A percentile compares a stretch with the other conserved stretches of the same genome.
Evolutionary conservation across 2,113 vertebrate species (phyloP).

Genomic region (Paramormyrops kingsleyae): DNA sequence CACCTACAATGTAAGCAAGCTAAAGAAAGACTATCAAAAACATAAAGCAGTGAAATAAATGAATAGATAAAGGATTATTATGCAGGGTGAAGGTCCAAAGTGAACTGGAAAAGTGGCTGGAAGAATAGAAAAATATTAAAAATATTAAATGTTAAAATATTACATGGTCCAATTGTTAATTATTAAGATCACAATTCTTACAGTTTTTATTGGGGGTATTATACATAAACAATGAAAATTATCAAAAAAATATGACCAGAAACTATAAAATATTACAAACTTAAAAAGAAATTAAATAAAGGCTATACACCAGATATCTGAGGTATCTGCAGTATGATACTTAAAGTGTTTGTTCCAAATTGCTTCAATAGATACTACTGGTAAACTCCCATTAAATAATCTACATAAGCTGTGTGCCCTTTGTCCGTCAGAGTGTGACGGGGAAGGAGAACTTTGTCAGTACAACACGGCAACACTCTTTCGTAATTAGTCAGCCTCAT

Average conservation of each 20-base stretch:
- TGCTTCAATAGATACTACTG: neutral
- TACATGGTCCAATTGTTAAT: neutral
- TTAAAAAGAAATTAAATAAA: neutral
- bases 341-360: neutral
- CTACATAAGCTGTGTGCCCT: neutral
- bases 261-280: neutral
- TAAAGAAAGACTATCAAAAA: neutral
- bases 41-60: neutral
- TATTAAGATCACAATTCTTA: neutral
- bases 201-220: neutral
- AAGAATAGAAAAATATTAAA: neutral
- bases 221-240: neutral
- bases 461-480: neutral
- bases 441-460: neutral
- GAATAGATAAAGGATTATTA: neutral
- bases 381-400: neutral
- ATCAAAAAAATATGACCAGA: neutral
- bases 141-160: neutral
- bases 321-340: no score
- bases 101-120: neutral
- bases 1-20: neutral
- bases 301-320: neutral
- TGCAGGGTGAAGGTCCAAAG: neutral
- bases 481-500: neutral
- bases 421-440: neutral